Conservation (phyloP, 2,888 invertebrate genomes). For the Panorpa germanica region DNA sequence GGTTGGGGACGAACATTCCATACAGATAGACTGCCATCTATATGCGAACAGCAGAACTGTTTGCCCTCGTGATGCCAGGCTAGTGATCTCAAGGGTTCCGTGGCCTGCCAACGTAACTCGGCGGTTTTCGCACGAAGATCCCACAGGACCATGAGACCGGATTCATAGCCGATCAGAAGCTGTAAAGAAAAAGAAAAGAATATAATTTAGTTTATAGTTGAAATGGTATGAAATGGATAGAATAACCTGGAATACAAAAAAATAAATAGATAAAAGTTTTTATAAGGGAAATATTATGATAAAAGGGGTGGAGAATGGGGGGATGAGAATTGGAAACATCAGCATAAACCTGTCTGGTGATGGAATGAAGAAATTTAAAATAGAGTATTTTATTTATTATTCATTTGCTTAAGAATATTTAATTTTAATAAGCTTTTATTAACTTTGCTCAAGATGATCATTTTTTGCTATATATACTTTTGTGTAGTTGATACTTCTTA, state of each 20-base stretch:
- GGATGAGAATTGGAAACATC: no score
- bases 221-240: constrained; percentile 6
- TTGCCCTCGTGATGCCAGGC: constrained; percentile 98
- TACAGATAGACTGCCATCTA: constrained; percentile 87
- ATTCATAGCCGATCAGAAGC: constrained; percentile 92
- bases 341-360: no score
- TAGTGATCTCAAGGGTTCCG: constrained; percentile 66
- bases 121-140: constrained; percentile 74
- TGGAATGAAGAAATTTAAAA: no score
- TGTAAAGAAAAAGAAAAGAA: constrained; percentile 23
- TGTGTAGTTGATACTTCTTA: no score
- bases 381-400: no score
- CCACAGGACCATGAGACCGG: constrained; percentile 90
- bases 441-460: no score
- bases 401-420: no score
- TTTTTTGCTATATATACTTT: no score
- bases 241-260: constrained; percentile 2
- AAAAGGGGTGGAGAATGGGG: no score
- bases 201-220: constrained; percentile 4
- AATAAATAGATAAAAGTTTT: no score
- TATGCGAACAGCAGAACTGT: constrained; percentile 90
- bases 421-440: no score
- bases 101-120: constrained; percentile 65
- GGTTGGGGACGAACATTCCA: constrained; percentile 68
- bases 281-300: no score